These are phyloP conservation scores for Channa maculata DNA, from an alignment of 2,113 vertebrate genomes.

Conservation along the genomic window DNA sequence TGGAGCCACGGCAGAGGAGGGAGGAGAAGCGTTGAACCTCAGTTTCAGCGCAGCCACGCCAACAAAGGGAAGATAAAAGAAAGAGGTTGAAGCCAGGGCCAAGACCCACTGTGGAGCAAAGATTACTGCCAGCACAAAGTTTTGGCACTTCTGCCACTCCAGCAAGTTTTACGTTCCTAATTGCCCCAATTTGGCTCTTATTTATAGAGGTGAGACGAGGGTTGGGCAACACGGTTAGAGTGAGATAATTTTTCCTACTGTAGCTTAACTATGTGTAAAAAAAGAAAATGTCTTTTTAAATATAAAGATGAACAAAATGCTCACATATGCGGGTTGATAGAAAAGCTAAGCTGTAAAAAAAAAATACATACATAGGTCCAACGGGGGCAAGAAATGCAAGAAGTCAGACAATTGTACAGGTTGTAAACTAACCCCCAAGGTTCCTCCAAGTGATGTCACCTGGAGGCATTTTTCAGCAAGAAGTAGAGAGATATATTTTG, in stretches of 20 bases:
- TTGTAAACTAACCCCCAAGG: not conserved
- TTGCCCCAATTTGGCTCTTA: conserved; percentile 58
- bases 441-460: too few relatives aligned
- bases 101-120: conserved; percentile 92
- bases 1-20: conserved; percentile 88
- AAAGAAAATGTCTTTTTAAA: too few relatives aligned
- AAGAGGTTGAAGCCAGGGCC: conserved; percentile 90
- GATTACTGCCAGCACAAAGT: conserved; percentile 82
- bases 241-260: not conserved
- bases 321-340: too few relatives aligned
- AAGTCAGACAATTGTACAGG: not conserved
- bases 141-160: conserved; percentile 69
- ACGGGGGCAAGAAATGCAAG: not conserved
- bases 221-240: not conserved
- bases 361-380: not conserved
- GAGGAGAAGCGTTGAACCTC: conserved; percentile 85
- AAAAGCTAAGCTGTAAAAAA: not conserved
- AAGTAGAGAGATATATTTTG: too few relatives aligned
- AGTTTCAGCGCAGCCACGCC: conserved; percentile 86
- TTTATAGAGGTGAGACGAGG: conserved; percentile 33
- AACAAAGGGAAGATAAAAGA: conserved; percentile 97
- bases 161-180: conserved; percentile 71
- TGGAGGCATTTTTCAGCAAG: too few relatives aligned
- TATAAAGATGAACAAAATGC: too few relatives aligned
- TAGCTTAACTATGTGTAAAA: too few relatives aligned